phyloP scores from a whole-genome alignment of 2,113 vertebrate species.

The Megaleporinus macrocephalus region DNA sequence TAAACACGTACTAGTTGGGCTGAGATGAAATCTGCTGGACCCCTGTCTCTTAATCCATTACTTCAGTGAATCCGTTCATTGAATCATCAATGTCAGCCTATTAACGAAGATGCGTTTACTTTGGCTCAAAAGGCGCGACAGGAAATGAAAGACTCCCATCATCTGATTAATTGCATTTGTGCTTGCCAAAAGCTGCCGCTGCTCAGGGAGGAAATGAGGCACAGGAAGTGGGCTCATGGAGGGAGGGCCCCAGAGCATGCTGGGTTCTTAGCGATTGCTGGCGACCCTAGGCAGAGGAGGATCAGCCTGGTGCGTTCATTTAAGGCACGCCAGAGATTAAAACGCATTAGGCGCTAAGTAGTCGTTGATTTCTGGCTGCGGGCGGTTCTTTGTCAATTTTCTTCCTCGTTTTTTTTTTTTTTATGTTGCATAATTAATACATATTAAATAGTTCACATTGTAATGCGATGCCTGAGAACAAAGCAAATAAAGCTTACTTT shows the following conservation, averaged over 20 bases:
- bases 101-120: constrained; percentile 50
- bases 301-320: constrained; percentile 46
- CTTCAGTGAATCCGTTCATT: constrained; percentile 46
- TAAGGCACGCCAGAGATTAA: constrained; percentile 61
- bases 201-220: constrained; percentile 49
- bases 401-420: no score
- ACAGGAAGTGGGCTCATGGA: constrained; percentile 51
- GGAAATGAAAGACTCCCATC: constrained; percentile 54
- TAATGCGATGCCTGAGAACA: constrained; percentile 52
- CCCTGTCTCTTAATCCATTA: constrained; percentile 44
- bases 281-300: constrained; percentile 33
- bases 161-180: constrained; percentile 58
- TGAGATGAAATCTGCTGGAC: constrained; percentile 1
- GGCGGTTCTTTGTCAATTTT: constrained; percentile 57
- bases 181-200: constrained; percentile 44
- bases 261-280: constrained; percentile 32
- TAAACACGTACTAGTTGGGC: not conserved
- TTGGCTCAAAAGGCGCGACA: constrained; percentile 25
- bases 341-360: constrained; percentile 64
- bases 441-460: constrained; percentile 57
- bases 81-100: constrained; percentile 45
- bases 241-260: constrained; percentile 28
- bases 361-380: constrained; percentile 56
- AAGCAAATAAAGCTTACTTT: constrained; percentile 60
- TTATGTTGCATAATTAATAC: constrained; percentile 63